These are phyloP conservation scores for Homarus gammarus DNA, from an alignment of 2,888 invertebrate genomes.

Conservation along the genomic window DNA sequence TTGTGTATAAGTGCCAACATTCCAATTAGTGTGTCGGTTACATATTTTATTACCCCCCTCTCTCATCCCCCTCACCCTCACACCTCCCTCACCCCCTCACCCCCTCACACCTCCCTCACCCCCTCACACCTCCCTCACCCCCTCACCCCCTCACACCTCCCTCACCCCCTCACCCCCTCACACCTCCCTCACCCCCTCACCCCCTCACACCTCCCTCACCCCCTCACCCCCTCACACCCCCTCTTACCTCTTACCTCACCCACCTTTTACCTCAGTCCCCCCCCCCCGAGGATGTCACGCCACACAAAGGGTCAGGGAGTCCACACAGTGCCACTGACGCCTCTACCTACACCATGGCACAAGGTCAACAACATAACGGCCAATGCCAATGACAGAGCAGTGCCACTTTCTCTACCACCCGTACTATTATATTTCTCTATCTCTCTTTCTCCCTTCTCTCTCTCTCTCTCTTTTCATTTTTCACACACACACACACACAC, in stretches of 20 bases:
- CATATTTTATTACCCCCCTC: not conserved
- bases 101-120: not conserved
- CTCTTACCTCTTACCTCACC: not conserved
- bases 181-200: not conserved
- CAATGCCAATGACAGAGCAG: no score
- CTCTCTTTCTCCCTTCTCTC: not conserved
- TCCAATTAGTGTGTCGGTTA: no score
- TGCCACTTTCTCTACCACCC: not conserved
- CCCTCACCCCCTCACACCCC: not conserved
- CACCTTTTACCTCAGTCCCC: no score
- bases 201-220: not conserved
- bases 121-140: not conserved
- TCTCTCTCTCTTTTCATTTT: not conserved
- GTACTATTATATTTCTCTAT: not conserved
- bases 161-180: not conserved
- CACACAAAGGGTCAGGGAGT: no score
- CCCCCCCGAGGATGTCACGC: no score
- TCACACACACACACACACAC: not conserved
- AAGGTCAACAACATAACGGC: no score
- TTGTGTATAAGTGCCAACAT: no score
- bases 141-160: not conserved
- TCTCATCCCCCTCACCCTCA: not conserved
- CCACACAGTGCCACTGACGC: no score
- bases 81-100: not conserved
- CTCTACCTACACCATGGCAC: no score